Base-by-base conservation (phyloP, 1,140 invertebrate genomes). In the Drosophila carrolli region DNA sequence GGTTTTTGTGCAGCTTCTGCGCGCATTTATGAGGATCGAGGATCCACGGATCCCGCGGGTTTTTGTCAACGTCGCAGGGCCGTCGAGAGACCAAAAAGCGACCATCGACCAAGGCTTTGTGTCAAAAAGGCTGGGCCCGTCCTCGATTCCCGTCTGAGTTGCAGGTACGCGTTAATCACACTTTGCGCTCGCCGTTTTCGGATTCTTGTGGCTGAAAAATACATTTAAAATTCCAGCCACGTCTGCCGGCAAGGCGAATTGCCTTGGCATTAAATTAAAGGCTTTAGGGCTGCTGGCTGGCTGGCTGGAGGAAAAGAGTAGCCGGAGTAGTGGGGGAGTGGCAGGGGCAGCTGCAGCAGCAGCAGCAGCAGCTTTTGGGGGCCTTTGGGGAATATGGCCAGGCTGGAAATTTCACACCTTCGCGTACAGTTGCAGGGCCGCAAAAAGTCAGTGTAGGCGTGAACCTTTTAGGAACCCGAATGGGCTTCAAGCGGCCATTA, bases 1-100 rank as follows among this genome's bases (percentile, higher is more conserved):
- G 83, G 81, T 84, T 84, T 84, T 84, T 84, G 81, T 84, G 81
- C 81, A 84, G 81, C 81, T 84, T 85, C 81, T 84, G 81, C 81
- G 81, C 81, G 81, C 76, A 84, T 84, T 84, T 76, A 74, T 70
- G 50, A 61, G 48, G 29, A 7, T 32, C 29, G 29, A 32, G 29
- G 55, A 63, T 55, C 53, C 65, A 5, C 14, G 46, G 46, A 50
- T 68, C 68, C 59, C 75, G 50, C 60, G 79, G 68, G 75, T 78
- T 82, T 82, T 82, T 82, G 79, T 82, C 79, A 82, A 82, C 79
- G 79, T 77, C 74, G 76, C 67, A 13, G 32, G 60, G 61, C 48
- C 47, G 40, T 70, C 41, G 47, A 66, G 44, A 29, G 43, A 44
- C 44, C 62, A 5, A 38, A 62, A 62, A 19, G 27, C 4, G 40